A percentile compares a stretch with the other conserved stretches of the same genome.
These are phyloP conservation scores for Halisarca cf. caerulea DNA, from an alignment of 37 sponge, comb jelly and placozoan species.

Conservation along the genomic window DNA sequence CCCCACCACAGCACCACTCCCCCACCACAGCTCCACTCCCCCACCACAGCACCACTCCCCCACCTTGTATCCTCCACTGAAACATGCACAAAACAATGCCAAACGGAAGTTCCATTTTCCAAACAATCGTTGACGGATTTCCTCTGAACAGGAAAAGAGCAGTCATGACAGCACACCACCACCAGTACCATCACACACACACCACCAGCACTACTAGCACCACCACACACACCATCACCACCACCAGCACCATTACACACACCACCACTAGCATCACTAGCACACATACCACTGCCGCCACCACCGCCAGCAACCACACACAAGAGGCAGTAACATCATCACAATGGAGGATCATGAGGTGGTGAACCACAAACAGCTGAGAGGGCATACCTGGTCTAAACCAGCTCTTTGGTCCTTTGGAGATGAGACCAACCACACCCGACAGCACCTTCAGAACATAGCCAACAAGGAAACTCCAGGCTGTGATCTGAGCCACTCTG, in stretches of 20 bases:
- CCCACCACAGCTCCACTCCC: no score
- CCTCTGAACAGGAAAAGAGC: not conserved
- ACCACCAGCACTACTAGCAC: no score
- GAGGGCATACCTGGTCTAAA: not conserved
- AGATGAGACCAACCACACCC: not conserved
- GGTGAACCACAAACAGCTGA: not conserved
- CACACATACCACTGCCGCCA: no score
- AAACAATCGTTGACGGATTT: not conserved
- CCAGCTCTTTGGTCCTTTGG: not conserved
- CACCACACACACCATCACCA: no score
- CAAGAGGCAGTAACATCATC: no score
- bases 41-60: not conserved
- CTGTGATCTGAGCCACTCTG: not conserved
- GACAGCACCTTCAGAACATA: conserved; percentile 29
- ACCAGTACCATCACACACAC: no score
- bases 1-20: no score
- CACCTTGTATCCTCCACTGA: not conserved
- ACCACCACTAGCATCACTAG: no score
- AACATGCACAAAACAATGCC: conserved; percentile 1
- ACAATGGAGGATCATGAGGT: no score
- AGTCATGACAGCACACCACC: no score
- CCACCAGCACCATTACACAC: no score
- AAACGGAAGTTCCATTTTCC: conserved; percentile 5
- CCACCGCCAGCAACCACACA: no score
- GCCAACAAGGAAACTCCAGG: conserved; percentile 53